phyloP scores from a whole-genome alignment of 2,888 invertebrate genomes.

The Liodrosophila aerea region DNA sequence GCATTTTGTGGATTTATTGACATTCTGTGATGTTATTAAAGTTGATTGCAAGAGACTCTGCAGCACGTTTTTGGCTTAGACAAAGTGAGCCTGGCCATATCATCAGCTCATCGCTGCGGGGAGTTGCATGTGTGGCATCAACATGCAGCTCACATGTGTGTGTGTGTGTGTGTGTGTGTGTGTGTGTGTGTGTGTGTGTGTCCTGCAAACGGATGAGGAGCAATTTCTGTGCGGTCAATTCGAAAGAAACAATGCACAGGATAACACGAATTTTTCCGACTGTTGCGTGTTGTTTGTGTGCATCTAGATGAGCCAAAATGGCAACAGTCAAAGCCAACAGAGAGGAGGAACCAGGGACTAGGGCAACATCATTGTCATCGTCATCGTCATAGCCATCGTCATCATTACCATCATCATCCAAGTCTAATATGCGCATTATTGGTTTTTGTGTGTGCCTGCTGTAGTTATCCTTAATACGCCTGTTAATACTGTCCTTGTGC shows the following conservation, averaged over 20 bases:
- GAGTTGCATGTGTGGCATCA: conserved; percentile 38
- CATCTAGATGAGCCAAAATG: conserved; percentile 24
- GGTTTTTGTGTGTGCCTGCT: conserved; percentile 55
- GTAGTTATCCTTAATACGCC: conserved; percentile 72
- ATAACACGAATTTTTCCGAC: conserved; percentile 43
- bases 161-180: background rate
- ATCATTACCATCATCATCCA: conserved; percentile 55
- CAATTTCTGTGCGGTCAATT: conserved; percentile 65
- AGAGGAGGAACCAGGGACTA: background rate
- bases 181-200: no score
- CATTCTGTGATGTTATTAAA: conserved; percentile 80
- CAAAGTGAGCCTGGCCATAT: conserved; percentile 45
- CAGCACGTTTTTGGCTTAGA: conserved; percentile 71
- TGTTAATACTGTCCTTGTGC: conserved; percentile 56
- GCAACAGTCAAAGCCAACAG: conserved; percentile 35
- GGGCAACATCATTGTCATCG: conserved; percentile 35
- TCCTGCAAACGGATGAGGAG: conserved; percentile 25
- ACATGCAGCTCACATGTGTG: conserved; percentile 49
- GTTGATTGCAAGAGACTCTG: conserved; percentile 75
- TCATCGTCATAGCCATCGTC: conserved; percentile 44
- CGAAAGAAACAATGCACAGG: conserved; percentile 65
- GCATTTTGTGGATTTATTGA: conserved; percentile 80
- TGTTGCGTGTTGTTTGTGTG: conserved; percentile 7
- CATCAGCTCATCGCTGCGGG: background rate
- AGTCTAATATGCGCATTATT: conserved; percentile 75